Base-by-base conservation (phyloP, 2,888 invertebrate species). In the Lepidochrysops patricia region DNA sequence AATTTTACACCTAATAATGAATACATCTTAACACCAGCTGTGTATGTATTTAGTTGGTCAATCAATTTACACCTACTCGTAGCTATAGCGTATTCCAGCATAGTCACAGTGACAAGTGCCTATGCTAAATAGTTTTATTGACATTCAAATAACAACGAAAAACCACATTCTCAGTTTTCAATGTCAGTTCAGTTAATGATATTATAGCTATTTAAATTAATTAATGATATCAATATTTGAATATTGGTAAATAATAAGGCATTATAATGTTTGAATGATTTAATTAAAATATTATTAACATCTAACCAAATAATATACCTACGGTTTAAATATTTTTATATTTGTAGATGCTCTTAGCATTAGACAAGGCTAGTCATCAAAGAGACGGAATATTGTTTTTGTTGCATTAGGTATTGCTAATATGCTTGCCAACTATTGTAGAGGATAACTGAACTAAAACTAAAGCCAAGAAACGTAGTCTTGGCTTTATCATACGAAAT, bases 111-210 rank as follows among this genome's bases (percentile, higher is more conserved):
- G 25, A 12, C 12, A 49, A 23, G 1, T 7, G 19, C 5, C 12
- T 50, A 26, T 25, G 50, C 50, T 50, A 26, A 25, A n/a, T 26
- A 50, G 26, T 50, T 25, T 26, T 52, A 15, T 52, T 26, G 52
- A 52, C 52, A 26, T 52, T 7, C 19, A 9, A 19, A 52, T 27
- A 27, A 27, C 52, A 52, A 25, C 27, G 27, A 50, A 50, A 50
- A 50, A 13, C 50, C 26, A 50, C 50, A 50, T 26, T 50, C 50
- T 15, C 7, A 26, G 27, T 52, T 52, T 52, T 52, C 52, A 52
- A 52, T 52, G 52, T 25, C 50, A 26, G 25, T 50, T 2, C 1
- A 15, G 50, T 27, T 27, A 27, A 27, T 27, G 26, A 52, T 26
- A 13, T 25, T 52, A 43, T 12, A 43, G n/a, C n/a, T 34, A 34